A percentile compares a stretch with the other conserved stretches of the same genome.
Conservation (phyloP, 1,140 invertebrate species). For the Pogonomyrmex californicus region DNA sequence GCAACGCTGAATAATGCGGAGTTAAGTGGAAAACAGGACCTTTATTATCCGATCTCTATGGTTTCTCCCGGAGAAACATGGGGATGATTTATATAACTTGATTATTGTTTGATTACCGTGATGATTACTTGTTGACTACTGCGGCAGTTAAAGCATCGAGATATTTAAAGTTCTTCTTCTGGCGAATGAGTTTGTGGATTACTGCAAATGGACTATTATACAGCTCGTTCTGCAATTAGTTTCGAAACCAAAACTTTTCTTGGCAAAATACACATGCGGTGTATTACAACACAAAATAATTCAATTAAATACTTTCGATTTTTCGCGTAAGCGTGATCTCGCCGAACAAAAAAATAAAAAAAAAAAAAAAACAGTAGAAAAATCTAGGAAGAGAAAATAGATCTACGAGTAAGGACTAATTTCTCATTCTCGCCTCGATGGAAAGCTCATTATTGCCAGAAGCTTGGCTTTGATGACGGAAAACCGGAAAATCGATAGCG, state of each 20-base stretch:
- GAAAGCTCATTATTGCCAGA: background rate
- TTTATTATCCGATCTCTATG: background rate
- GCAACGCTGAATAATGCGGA: background rate
- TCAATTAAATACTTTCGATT: background rate
- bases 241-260: background rate
- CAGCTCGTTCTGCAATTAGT: background rate
- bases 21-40: background rate
- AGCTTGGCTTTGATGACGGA: background rate
- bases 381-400: background rate
- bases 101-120: conserved; percentile 41
- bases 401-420: conserved; percentile 24
- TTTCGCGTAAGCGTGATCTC: background rate
- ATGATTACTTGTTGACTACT: conserved; percentile 17
- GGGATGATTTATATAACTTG: background rate
- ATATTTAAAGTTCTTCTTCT: conserved; percentile 31
- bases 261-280: background rate
- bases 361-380: background rate
- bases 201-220: background rate
- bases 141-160: background rate
- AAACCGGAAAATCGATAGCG: conserved; percentile 37
- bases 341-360: background rate
- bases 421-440: conserved; percentile 30
- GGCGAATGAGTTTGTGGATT: conserved; percentile 20
- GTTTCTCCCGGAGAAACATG: background rate
- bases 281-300: background rate